Evolutionary conservation across 2,888 invertebrate species (phyloP), one percentile per base, ranked within the genome.

Genomic region (Spodoptera picta): DNA sequence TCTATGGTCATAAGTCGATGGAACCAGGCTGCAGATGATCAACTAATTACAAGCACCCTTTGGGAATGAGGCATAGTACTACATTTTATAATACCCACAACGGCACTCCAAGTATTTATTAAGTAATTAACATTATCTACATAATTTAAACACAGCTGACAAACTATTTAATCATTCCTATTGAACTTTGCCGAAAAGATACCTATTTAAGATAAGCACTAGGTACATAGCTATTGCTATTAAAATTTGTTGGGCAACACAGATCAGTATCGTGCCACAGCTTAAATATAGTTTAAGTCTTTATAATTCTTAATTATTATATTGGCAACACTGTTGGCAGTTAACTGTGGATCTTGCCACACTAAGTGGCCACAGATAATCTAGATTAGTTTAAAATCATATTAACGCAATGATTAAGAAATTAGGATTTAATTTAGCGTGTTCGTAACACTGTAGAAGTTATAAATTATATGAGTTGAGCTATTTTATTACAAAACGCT

Each of bases 131-230:
- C 63, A 73, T 76, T 74, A 74, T 76, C 73, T 76, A 47, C 64
- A 71, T 52, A 64, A 73, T 75, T 74, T 69, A 66, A 67, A 63
- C 76, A 58, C 67, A 51, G 14, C 77, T 77, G 73, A 73, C 73
- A 78, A 75, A 73, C 68, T 56, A 66, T 57, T 75, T 73, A 51
- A 71, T 73, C 65, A 61, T 65, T 76, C 69, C 80, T 83, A 84
- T 87, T 83, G 86, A 87, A 83, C 80, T 83, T 66, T 53, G 71
- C 87, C 86, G 84, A 87, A 87, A 83, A 85, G 88, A 88, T 88
- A 72, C 79, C 78, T 74, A 82, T 84, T 85, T 75, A 54, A 74
- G 90, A 89, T 89, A 88, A 79, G 73, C 57, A 60, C 61, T 69
- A n/a, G n/a, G n/a, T n/a, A 81, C 73, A 82, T 76, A 83, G 86